Evolutionary conservation across 2,888 invertebrate genomes (phyloP).

Genomic region (Lycia hirtaria): DNA sequence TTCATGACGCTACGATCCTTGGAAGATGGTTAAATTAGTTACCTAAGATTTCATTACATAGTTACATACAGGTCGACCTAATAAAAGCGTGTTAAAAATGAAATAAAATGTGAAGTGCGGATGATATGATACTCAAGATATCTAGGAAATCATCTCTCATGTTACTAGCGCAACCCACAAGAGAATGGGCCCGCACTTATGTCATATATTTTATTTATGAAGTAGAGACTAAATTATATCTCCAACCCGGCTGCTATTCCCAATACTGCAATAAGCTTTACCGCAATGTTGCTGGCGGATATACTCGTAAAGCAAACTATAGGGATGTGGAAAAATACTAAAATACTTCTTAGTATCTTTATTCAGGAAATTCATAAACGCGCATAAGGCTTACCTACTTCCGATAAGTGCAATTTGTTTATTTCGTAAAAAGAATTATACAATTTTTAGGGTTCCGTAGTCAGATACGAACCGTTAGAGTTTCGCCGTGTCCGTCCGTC

Average conservation of each 20-base stretch:
- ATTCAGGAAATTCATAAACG: neutral
- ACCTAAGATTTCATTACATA: too few relatives aligned
- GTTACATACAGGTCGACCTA: too few relatives aligned
- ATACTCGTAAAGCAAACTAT: neutral
- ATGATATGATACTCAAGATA: neutral
- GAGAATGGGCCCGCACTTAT: conserved; percentile 28
- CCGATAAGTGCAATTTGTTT: too few relatives aligned
- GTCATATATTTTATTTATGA: conserved; percentile 30
- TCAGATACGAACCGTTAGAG: too few relatives aligned
- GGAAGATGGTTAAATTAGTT: too few relatives aligned
- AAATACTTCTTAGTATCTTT: neutral
- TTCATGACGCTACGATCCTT: too few relatives aligned
- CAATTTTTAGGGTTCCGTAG: too few relatives aligned
- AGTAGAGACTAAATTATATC: conserved; percentile 24
- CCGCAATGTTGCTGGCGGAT: conserved; percentile 17
- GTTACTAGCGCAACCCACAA: conserved; percentile 4
- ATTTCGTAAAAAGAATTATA: too few relatives aligned
- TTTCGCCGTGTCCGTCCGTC: too few relatives aligned
- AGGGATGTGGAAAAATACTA: neutral
- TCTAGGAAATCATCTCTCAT: conserved; percentile 1
- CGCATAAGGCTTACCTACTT: too few relatives aligned
- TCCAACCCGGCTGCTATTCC: conserved; percentile 20
- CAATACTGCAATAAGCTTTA: conserved; percentile 30
- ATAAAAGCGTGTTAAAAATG: too few relatives aligned
- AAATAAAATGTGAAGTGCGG: neutral